Percentiles rank a stretch among this genome's conserved stretches.
phyloP scores from a whole-genome alignment of 2,797 vertebrate genomes.

The Hybognathus amarus region DNA sequence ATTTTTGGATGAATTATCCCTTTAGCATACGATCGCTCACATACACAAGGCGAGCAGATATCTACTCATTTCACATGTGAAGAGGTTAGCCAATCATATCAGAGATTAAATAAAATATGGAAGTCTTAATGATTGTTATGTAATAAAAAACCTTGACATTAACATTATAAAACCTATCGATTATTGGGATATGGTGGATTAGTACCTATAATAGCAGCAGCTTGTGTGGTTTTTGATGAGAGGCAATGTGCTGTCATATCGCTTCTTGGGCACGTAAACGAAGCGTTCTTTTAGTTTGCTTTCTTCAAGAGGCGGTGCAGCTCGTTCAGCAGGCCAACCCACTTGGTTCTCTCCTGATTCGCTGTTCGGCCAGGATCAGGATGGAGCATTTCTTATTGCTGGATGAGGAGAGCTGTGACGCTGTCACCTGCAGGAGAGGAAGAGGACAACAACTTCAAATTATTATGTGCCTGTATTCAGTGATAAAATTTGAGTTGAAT shows the following conservation, averaged over 20 bases:
- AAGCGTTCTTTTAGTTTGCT: conserved; percentile 98
- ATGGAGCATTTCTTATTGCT: conserved; percentile 91
- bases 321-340: conserved; percentile 94
- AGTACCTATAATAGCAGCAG: conserved; percentile 79
- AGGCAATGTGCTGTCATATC: conserved; percentile 94
- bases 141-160: background rate
- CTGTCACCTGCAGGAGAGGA: conserved; percentile 84
- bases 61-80: background rate
- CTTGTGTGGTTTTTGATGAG: conserved; percentile 98
- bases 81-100: background rate
- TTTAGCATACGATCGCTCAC: too few relatives aligned
- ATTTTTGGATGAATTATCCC: too few relatives aligned
- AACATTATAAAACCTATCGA: background rate
- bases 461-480: too few relatives aligned
- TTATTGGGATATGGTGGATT: background rate
- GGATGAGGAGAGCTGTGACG: conserved; percentile 91
- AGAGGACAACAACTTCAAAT: background rate
- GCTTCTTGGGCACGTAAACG: conserved; percentile 96
- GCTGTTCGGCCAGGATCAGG: conserved; percentile 92
- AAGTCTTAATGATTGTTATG: background rate
- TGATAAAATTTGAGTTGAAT: background rate
- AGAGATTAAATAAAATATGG: background rate
- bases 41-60: too few relatives aligned
- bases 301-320: conserved; percentile 96
- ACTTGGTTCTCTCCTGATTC: conserved; percentile 95